Percentiles rank a stretch among this genome's conserved stretches.
phyloP scores from a whole-genome alignment of 2,888 invertebrate genomes.

The Artemia sinica region DNA sequence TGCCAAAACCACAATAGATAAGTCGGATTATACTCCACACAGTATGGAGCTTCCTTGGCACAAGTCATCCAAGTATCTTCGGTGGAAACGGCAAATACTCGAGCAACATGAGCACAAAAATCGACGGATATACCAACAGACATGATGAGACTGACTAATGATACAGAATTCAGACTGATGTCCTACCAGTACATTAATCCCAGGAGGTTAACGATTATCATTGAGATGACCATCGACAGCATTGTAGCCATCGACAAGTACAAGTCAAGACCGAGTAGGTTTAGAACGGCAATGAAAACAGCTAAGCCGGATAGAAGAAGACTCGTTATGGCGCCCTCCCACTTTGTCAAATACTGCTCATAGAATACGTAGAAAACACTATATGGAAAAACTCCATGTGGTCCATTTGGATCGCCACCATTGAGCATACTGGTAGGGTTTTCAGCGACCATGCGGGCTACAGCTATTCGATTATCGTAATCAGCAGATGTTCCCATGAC shows the following conservation, averaged over 20 bases:
- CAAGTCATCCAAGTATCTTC: slow-evolving; percentile 51
- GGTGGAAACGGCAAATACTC: slow-evolving; percentile 68
- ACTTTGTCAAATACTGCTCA: slow-evolving; percentile 82
- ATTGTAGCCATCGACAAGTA: slow-evolving; percentile 56
- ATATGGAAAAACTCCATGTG: slow-evolving; percentile 53
- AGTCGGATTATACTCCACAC: slow-evolving; percentile 2
- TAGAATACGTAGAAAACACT: slow-evolving; percentile 84
- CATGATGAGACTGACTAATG: slow-evolving; percentile 89
- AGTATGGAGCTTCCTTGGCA: slow-evolving; percentile 43
- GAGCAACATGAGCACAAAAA: slow-evolving; percentile 91
- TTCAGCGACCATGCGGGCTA: slow-evolving; percentile 52
- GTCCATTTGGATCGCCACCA: slow-evolving; percentile 22
- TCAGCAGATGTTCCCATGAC: slow-evolving; percentile 60
- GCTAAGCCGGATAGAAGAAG: slow-evolving; percentile 71
- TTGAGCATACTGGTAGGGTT: slow-evolving; percentile 56
- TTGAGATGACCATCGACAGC: slow-evolving; percentile 48
- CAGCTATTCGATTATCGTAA: slow-evolving; percentile 59
- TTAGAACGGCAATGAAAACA: slow-evolving; percentile 83
- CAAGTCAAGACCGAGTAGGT: slow-evolving; percentile 74
- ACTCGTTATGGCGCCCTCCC: slow-evolving; percentile 63
- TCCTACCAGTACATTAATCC: slow-evolving; percentile 83
- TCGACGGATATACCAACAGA: slow-evolving; percentile 92
- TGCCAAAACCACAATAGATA: slow-evolving; percentile 69
- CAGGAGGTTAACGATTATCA: slow-evolving; percentile 64
- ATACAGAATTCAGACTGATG: slow-evolving; percentile 82